Base-by-base conservation (phyloP, 2,797 vertebrate genomes). In the Phalloptychus januarius region DNA sequence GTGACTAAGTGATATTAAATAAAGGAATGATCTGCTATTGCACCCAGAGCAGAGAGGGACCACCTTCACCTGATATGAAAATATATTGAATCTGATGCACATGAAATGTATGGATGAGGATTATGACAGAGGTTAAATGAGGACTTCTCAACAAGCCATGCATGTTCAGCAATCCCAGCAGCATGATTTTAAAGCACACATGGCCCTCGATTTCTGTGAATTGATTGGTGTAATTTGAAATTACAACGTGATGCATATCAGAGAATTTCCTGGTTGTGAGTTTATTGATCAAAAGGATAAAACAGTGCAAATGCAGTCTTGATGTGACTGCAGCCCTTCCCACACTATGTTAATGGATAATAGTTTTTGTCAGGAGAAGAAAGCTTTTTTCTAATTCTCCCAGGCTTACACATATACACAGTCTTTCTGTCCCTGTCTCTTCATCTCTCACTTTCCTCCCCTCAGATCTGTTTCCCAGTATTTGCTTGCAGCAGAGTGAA, bases 401-500 rank as follows among this genome's bases (percentile, higher is more conserved):
- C 7, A 52, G 48, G 45, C 63, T 48, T 5, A 71, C 65, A 69
- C 72, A 71, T 71, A 42, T 1, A 44, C 45, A 78, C 79, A 81
- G 65, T 87, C 67, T 80, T 72, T 85, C 79, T 42, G 42, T 86
- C 70, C 87, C 76, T 69, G 44, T 40, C 72, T 79, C 63, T 74
- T 36, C 69, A 67, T 81, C 77, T 69, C 74, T 81, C 72, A 46
- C 78, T 71, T 82, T 75, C 71, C 25, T 54, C 71, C 45, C 25
- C 74, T 86, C 65, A 48, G 83, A 83, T 88, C 71, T 78, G 81
- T 89, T 87, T 88, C 86, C 50, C 77, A 84, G 79, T 74, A 78
- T 87, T 80, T 85, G 82, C 72, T 85, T 78, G 71, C 77, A 83
- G 84, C 81, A 83, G 77, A 86, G 72, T 78, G 79, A 90, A 89